Base-by-base conservation (phyloP, 1,140 invertebrate genomes). In the Tyrophagus putrescentiae region DNA sequence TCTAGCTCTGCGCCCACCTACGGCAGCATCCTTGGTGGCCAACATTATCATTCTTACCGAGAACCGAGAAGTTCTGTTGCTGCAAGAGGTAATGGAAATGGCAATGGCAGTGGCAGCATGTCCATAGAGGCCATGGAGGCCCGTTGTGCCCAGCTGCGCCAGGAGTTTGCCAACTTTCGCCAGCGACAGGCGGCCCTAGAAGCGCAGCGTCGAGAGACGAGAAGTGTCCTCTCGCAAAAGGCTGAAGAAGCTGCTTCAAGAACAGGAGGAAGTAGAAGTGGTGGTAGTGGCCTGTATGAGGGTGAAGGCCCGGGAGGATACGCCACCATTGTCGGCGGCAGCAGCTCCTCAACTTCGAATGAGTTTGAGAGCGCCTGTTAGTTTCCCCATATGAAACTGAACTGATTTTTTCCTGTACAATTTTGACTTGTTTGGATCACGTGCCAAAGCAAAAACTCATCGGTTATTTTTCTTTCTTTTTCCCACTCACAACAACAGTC, bases 81-180 rank as follows among this genome's bases (percentile, higher is more conserved):
- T n/a, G n/a, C n/a, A n/a, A n/a, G n/a, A n/a, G n/a, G n/a, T n/a
- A n/a, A n/a, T n/a, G n/a, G n/a, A n/a, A n/a, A n/a, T n/a, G n/a
- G n/a, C n/a, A n/a, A n/a, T n/a, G n/a, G n/a, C n/a, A n/a, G n/a
- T n/a, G n/a, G n/a, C n/a, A n/a, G n/a, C 27, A 73, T 78, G 33
- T 78, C 80, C 5, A 81, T 83, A 52, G 82, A 85, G 66, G 87
- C 87, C 70, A 65, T 65, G n/a, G 67, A 67, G 36, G 85, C 87
- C 3, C 77, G 91, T 52, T 86, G 94, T 57, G 84, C 89, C 65
- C 87, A 87, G 31, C 90, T 95, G 84, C 89, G 92, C 67, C 86
- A 92, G 70, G 90, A 95, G 72, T 96, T 93, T 72, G 82, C 91
- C 70, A 84, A 90, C 70, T 94, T 91, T 73, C 78, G 88, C 57